Evolutionary conservation across 2,888 invertebrate species (phyloP), one percentile per base, ranked within the genome.

Genomic region (Barypeithes pellucidus): DNA sequence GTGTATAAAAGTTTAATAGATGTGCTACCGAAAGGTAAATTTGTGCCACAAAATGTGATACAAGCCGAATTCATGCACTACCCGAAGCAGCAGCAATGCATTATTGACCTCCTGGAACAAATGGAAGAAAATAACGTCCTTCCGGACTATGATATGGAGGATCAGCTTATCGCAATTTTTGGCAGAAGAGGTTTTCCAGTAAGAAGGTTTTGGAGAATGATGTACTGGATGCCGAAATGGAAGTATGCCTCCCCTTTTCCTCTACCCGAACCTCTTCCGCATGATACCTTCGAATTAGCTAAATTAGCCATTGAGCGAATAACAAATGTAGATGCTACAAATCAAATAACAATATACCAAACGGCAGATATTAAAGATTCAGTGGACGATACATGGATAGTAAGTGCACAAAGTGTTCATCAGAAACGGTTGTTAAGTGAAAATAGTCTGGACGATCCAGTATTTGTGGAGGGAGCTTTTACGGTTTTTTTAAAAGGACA

Each of bases 171-270:
- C 0, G 94, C 94, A 81, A 90, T 93, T 59, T 99, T 98, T 86
- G 98, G 99, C 0, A 87, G 87, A 20, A 87, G 91, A 77, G 94
- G 94, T 0, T 89, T 90, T 81, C 93, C 94, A 0, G 82, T 94
- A 4, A 87, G 93, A 67, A 94, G 93, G 81, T 93, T 89, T 81
- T 92, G 93, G 92, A 88, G 94, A 11, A 93, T 95, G 93, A 90
- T 93, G 91, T 95, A 95, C 81, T 95, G 94, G 95, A 92, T 94
- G 92, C 97, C 98, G 0, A 99, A 99, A 85, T 96, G 99, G 83
- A 95, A 92, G 82, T 92, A 97, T 83, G 85, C 94, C 0, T 95
- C 94, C 67, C 98, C 98, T 0, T 98, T 95, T 94, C 90, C 90
- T 3, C 85, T 95, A 66, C 96, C 96, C 0, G 89, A 91, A 61